Evolutionary conservation across 2,888 invertebrate species (phyloP).

Genomic region (Blomia tropicalis): DNA sequence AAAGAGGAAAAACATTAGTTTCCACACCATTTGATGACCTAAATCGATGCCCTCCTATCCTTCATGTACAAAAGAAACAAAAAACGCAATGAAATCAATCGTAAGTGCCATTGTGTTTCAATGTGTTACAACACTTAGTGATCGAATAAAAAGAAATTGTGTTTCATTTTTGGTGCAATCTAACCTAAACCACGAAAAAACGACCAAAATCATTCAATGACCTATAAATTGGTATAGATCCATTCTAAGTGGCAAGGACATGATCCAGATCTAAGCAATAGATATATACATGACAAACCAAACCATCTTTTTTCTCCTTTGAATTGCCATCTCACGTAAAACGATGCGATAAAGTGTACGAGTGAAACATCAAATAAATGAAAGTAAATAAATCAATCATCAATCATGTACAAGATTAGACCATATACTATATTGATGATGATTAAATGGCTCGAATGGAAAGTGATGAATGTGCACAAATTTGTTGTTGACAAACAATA

Average conservation of each 20-base stretch:
- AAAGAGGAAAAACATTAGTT: not conserved
- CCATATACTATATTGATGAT: too few species aligned
- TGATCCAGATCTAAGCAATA: constrained; percentile 6
- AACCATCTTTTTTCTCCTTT: not conserved
- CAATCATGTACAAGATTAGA: too few species aligned
- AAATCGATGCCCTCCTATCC: not conserved
- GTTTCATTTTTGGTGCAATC: not conserved
- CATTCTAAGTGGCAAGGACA: not conserved
- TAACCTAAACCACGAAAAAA: not conserved
- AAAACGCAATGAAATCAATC: too few species aligned
- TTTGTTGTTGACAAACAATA: too few species aligned
- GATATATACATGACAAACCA: not conserved
- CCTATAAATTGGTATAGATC: not conserved
- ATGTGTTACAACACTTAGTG: too few species aligned
- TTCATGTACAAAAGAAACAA: too few species aligned
- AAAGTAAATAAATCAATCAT: too few species aligned
- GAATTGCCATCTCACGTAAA: constrained; percentile 7
- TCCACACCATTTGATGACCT: not conserved
- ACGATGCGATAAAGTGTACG: not conserved
- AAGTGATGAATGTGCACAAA: too few species aligned
- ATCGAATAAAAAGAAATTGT: too few species aligned
- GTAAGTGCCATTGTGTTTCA: too few species aligned
- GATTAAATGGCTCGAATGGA: too few species aligned
- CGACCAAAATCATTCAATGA: not conserved
- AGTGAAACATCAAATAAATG: not conserved